Evolutionary conservation across 2,797 vertebrate genomes (phyloP).

Genomic region (Anisognathus igniventris): DNA sequence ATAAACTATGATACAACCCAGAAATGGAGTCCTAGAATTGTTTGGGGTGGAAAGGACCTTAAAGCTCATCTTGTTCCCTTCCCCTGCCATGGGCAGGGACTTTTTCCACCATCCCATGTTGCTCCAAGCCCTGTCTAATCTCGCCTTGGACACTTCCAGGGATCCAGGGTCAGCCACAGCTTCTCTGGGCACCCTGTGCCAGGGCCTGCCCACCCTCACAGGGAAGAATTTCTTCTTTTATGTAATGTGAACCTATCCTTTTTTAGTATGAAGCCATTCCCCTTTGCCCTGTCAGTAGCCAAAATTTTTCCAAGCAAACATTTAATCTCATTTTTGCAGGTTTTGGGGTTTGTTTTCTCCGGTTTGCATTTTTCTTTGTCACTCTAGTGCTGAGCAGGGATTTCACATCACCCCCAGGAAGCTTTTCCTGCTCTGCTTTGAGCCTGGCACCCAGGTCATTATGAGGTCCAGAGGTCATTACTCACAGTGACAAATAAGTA

Average conservation of each 20-base stretch:
- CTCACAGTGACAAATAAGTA: background rate
- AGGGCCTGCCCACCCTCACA: accelerated
- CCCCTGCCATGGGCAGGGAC: background rate
- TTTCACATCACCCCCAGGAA: background rate
- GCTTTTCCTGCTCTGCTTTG: background rate
- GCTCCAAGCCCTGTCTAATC: accelerated
- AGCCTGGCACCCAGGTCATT: background rate
- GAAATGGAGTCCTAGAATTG: background rate
- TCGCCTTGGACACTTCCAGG: background rate
- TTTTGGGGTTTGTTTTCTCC: background rate
- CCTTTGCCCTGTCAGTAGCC: background rate
- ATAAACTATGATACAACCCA: background rate
- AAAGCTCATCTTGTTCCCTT: background rate
- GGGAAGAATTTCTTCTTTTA: background rate
- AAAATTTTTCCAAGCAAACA: background rate
- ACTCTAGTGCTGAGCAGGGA: background rate
- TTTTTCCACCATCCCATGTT: accelerated
- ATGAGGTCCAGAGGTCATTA: background rate
- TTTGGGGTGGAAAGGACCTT: background rate
- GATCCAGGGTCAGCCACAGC: background rate
- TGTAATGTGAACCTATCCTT: background rate
- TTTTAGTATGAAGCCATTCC: background rate
- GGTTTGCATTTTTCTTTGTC: background rate
- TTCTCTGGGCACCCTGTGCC: background rate
- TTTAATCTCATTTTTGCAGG: background rate